Percentiles rank a stretch among this genome's conserved stretches.
phyloP scores from a whole-genome alignment of 2,888 invertebrate genomes.

The Andrena chrysosceles region DNA sequence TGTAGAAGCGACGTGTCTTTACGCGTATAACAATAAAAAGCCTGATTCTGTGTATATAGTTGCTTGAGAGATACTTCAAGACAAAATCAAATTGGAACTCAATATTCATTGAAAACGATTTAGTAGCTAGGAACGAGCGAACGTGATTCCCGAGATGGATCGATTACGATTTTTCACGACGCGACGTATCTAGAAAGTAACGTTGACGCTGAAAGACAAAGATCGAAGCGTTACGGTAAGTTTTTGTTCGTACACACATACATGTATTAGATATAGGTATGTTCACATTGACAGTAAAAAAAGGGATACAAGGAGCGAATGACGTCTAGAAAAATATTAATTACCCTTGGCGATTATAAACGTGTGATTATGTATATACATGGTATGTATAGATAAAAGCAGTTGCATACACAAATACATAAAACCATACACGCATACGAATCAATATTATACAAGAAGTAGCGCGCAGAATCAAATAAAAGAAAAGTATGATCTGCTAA shows the following conservation, averaged over 20 bases:
- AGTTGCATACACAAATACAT: conserved; percentile 69
- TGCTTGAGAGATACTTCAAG: conserved; percentile 42
- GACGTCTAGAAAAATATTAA: conserved; percentile 54
- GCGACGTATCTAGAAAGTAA: conserved; percentile 70
- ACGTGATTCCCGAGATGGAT: conserved; percentile 19
- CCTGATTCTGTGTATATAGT: conserved; percentile 58
- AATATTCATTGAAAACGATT: conserved; percentile 15
- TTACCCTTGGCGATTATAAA: conserved; percentile 77
- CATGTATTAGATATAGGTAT: conserved; percentile 11
- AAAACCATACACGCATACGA: conserved; percentile 73
- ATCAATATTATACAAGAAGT: conserved; percentile 75
- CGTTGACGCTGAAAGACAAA: conserved; percentile 40
- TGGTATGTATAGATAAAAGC: conserved; percentile 69
- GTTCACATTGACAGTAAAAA: conserved; percentile 22
- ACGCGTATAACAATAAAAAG: conserved; percentile 31
- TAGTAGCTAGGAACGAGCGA: conserved; percentile 10
- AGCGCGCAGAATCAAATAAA: conserved; percentile 78
- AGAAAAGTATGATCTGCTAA: conserved; percentile 66
- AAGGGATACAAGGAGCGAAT: conserved; percentile 38
- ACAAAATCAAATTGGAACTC: conserved; percentile 17
- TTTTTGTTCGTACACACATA: conserved; percentile 43
- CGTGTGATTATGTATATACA: conserved; percentile 75
- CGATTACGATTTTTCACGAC: conserved; percentile 62
- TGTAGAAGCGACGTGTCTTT: conserved; percentile 58
- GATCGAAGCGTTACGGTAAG: conserved; percentile 18